phyloP scores from a whole-genome alignment of 2,797 vertebrate species.

The Ptychadena robeensis region DNA sequence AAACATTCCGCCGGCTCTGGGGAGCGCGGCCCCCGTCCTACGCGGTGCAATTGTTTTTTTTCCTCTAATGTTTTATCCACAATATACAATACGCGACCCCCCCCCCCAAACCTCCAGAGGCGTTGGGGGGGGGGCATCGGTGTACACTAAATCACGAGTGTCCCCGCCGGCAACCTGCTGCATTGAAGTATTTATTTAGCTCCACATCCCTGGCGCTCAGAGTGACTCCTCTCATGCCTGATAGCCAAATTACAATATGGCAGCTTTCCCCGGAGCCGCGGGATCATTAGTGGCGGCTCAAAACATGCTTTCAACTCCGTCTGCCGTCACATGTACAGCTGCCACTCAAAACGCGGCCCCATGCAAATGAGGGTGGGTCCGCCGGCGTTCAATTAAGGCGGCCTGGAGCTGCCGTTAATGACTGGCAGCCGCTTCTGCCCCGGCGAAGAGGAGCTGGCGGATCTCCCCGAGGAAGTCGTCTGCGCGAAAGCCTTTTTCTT shows the following conservation, averaged over 20 bases:
- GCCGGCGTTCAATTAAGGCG: constrained; percentile 90
- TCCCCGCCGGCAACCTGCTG: constrained; percentile 98
- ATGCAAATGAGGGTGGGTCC: constrained; percentile 97
- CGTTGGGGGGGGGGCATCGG: constrained; percentile 94
- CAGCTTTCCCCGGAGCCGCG: constrained; percentile 96
- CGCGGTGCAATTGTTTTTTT: constrained; percentile 76
- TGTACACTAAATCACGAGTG: constrained; percentile 99
- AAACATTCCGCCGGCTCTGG: constrained; percentile 79
- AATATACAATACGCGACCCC: constrained; percentile 78
- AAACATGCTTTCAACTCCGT: constrained; percentile 99
- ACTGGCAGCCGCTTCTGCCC: constrained; percentile 86
- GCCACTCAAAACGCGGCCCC: constrained; percentile 90
- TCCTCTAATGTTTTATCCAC: constrained; percentile 81
- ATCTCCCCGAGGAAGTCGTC: constrained; percentile 79
- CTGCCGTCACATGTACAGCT: constrained; percentile 99
- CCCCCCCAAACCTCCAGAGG: constrained; percentile 86
- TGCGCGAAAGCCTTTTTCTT: constrained; percentile 77
- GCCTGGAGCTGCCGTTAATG: constrained; percentile 80
- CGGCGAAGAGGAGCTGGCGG: constrained; percentile 76
- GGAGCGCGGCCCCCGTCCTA: constrained; percentile 75
- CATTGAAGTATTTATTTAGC: constrained; percentile 98
- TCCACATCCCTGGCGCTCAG: constrained; percentile 99
- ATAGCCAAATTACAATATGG: constrained; percentile 99
- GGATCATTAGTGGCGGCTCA: constrained; percentile 99
- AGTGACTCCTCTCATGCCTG: constrained; percentile 99